Conservation (phyloP, 1,140 invertebrate genomes). For the Drosophila nigromelanica region DNA sequence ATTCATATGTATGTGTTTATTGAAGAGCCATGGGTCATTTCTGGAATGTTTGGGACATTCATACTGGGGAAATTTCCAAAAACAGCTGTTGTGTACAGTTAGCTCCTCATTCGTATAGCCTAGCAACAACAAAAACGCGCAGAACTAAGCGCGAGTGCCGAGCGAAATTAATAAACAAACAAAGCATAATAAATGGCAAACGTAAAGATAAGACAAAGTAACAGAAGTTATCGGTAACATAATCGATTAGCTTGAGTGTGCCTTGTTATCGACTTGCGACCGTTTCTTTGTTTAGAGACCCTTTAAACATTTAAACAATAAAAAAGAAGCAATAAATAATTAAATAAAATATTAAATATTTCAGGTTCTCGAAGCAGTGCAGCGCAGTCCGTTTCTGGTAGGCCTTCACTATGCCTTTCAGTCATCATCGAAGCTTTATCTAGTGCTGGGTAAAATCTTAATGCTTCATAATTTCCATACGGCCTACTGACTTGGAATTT, state of each 20-base stretch:
- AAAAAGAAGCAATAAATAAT: not conserved
- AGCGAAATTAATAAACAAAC: constrained; percentile 41
- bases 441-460: constrained; percentile 92
- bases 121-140: constrained; percentile 33
- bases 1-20: not conserved
- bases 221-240: constrained; percentile 17
- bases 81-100: constrained; percentile 38
- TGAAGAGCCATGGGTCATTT: not conserved
- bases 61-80: constrained; percentile 13
- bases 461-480: not conserved
- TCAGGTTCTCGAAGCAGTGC: constrained; percentile 93
- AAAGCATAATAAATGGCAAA: constrained; percentile 11
- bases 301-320: not conserved
- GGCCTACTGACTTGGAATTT: constrained; percentile 13
- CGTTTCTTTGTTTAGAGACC: not conserved
- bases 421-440: constrained; percentile 94
- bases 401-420: constrained; percentile 98
- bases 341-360: constrained; percentile 23
- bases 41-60: constrained; percentile 8
- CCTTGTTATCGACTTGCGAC: constrained; percentile 13
- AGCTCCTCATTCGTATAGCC: constrained; percentile 4
- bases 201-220: not conserved
- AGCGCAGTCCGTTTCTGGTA: constrained; percentile 95
- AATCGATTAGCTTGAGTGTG: constrained; percentile 10
- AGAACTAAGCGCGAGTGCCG: constrained; percentile 9